Evolutionary conservation across 2,888 invertebrate species (phyloP).

Genomic region (Zaprionus bogoriensis): DNA sequence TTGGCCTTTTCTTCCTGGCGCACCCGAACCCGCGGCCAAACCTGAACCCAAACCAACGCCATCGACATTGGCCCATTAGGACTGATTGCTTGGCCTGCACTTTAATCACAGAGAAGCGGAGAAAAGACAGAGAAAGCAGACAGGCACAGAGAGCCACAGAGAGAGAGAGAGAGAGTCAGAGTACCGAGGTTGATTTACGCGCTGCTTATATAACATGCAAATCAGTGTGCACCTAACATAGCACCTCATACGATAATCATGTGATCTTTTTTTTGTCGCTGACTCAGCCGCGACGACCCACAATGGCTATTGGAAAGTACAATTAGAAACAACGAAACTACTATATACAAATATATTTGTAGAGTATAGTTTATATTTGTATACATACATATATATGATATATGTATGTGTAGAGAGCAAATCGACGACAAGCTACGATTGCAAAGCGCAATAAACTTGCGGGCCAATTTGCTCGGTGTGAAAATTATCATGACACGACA

Average conservation of each 20-base stretch:
- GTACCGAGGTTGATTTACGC: not conserved
- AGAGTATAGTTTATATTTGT: too few species aligned
- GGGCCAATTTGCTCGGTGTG: constrained; percentile 65
- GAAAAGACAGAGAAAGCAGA: too few species aligned
- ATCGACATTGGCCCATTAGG: constrained; percentile 51
- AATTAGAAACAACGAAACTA: constrained; percentile 58
- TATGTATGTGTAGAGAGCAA: not conserved
- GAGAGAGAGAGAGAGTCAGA: constrained; percentile 8
- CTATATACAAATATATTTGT: too few species aligned
- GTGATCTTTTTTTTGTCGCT: constrained; percentile 58
- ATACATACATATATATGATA: not conserved
- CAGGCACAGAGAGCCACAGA: too few species aligned
- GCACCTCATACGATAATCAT: constrained; percentile 69
- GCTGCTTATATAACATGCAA: constrained; percentile 47
- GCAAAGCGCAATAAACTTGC: constrained; percentile 61
- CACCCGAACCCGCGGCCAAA: constrained; percentile 21
- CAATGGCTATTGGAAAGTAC: constrained; percentile 46
- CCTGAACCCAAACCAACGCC: constrained; percentile 9
- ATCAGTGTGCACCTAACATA: constrained; percentile 17
- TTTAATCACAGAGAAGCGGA: constrained; percentile 37
- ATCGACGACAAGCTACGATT: constrained; percentile 15
- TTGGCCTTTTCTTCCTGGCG: constrained; percentile 56
- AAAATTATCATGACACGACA: constrained; percentile 69
- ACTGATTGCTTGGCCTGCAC: constrained; percentile 47
- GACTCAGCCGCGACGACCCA: constrained; percentile 42